A percentile compares a stretch with the other conserved stretches of the same genome.
Evolutionary conservation across 2,888 invertebrate genomes (phyloP).

Genomic region (Pachycephus smyrnensis): DNA sequence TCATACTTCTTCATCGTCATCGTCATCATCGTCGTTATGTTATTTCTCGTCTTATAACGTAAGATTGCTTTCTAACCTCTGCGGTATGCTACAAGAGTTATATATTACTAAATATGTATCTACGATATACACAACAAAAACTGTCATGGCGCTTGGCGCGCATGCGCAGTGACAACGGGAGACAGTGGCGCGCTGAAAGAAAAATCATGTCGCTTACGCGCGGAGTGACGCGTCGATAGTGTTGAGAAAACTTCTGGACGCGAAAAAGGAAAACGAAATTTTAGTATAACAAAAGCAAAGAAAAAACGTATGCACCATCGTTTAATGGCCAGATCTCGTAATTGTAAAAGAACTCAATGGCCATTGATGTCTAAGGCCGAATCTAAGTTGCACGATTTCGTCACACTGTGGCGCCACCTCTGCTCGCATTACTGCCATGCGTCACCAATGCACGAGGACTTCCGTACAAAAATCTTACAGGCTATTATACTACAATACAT

Average conservation of each 20-base stretch:
- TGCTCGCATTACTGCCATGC: too few species aligned
- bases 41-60: conserved; percentile 25
- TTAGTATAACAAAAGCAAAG: too few species aligned
- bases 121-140: conserved; percentile 59
- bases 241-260: neutral
- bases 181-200: conserved; percentile 61
- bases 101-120: conserved; percentile 60
- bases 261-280: too few species aligned
- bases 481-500: conserved; percentile 64
- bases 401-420: too few species aligned
- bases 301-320: too few species aligned
- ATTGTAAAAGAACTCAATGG: neutral
- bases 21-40: too few species aligned
- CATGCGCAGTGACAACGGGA: conserved; percentile 53
- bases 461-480: conserved; percentile 51
- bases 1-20: too few species aligned
- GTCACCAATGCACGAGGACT: neutral
- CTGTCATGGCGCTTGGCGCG: conserved; percentile 68
- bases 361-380: conserved; percentile 23
- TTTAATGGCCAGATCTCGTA: too few species aligned
- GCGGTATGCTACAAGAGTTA: conserved; percentile 43
- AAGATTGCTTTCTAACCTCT: conserved; percentile 32
- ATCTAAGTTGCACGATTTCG: neutral
- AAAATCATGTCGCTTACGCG: neutral
- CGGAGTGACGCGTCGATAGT: too few species aligned